Conservation (phyloP, 2,888 invertebrate species). For the Podabrus alpinus region DNA sequence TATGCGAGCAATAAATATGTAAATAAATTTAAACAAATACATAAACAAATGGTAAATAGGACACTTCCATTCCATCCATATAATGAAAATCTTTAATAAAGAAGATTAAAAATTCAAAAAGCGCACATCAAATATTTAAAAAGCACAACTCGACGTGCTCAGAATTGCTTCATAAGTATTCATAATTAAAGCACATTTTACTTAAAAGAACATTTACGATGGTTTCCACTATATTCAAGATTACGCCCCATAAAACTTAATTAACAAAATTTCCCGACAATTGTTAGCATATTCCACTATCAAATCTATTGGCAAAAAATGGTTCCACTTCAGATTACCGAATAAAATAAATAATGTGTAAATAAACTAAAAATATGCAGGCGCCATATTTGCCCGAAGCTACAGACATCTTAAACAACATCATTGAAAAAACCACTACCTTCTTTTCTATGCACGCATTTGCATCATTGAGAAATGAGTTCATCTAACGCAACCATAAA, state of each 20-base stretch:
- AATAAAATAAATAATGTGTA: slow-evolving; percentile 21
- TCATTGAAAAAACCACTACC: slow-evolving; percentile 1
- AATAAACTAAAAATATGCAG: slow-evolving; percentile 38
- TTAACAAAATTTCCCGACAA: background rate
- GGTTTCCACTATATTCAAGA: background rate
- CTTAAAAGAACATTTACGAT: background rate
- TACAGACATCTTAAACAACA: slow-evolving; percentile 36
- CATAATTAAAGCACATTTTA: background rate
- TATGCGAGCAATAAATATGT: background rate
- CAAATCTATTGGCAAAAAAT: background rate
- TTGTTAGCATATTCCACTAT: background rate
- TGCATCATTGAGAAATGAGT: slow-evolving; percentile 28
- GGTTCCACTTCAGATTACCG: slow-evolving; percentile 11
- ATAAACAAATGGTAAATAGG: background rate
- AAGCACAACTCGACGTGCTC: slow-evolving; percentile 11
- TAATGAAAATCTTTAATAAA: slow-evolving; percentile 1
- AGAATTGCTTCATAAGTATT: slow-evolving; percentile 11
- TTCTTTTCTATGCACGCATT: slow-evolving; percentile 27
- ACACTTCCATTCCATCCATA: background rate
- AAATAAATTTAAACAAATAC: background rate
- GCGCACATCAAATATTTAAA: slow-evolving; percentile 16
- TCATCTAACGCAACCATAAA: slow-evolving; percentile 25
- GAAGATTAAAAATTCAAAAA: slow-evolving; percentile 1
- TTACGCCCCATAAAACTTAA: background rate
- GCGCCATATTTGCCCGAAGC: slow-evolving; percentile 43